Percentiles rank a stretch among this genome's conserved stretches.
Conservation (phyloP, 2,888 invertebrate genomes). For the Tetramorium bicarinatum region DNA sequence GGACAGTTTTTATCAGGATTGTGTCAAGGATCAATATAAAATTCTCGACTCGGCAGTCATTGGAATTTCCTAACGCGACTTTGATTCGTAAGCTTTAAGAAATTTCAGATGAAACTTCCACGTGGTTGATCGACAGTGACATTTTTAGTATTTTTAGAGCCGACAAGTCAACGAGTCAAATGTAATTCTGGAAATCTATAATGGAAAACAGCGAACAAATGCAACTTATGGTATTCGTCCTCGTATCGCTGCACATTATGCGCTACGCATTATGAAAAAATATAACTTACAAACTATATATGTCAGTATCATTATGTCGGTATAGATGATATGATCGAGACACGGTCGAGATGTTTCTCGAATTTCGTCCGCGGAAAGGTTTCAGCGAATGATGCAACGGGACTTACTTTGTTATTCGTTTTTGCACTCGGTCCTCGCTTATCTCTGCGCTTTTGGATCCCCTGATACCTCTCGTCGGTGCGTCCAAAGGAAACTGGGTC, state of each 20-base stretch:
- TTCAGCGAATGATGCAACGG: constrained; percentile 26
- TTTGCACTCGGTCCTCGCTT: constrained; percentile 25
- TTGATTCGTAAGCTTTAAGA: neutral
- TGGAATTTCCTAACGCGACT: neutral
- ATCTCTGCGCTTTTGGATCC: constrained; percentile 17
- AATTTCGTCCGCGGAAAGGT: constrained; percentile 21
- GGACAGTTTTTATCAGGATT: neutral
- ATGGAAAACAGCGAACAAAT: neutral
- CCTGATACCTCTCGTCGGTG: neutral
- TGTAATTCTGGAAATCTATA: neutral
- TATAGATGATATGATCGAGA: constrained; percentile 21
- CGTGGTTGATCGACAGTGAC: neutral
- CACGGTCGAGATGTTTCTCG: constrained; percentile 15
- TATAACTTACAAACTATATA: neutral
- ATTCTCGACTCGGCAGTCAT: neutral
- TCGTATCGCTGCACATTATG: neutral
- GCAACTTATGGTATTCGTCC: neutral
- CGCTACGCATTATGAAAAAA: neutral
- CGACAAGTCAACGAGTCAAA: neutral
- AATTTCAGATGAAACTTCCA: neutral
- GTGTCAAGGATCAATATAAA: neutral
- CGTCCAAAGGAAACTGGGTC: constrained; percentile 21
- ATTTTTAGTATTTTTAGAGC: neutral
- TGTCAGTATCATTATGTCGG: neutral
- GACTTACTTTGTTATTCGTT: constrained; percentile 52